These are phyloP conservation scores for Gouania willdenowi DNA, from an alignment of 2,797 vertebrate genomes.

Conservation along the genomic window DNA sequence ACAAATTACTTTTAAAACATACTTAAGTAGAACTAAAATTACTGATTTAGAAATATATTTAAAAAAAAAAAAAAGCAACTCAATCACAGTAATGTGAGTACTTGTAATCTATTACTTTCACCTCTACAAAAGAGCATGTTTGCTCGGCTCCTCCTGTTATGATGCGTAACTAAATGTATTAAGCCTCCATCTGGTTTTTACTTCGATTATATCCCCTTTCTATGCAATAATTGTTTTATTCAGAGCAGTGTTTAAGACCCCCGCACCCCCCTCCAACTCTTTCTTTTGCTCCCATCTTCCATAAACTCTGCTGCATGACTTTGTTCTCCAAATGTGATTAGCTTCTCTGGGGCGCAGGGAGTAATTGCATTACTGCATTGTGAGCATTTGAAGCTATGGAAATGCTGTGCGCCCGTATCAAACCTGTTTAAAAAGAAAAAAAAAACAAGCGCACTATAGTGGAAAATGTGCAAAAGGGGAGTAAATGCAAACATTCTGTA, in stretches of 20 bases:
- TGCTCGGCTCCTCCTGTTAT: constrained; percentile 56
- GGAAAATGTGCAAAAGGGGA: constrained; percentile 50
- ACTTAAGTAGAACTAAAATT: too few species aligned
- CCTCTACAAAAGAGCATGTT: constrained; percentile 74
- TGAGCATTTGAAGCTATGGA: constrained; percentile 65
- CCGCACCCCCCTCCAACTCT: constrained; percentile 27
- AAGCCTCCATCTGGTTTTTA: constrained; percentile 76
- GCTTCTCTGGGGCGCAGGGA: constrained; percentile 62
- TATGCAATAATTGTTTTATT: constrained; percentile 74
- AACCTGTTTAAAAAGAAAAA: constrained; percentile 81
- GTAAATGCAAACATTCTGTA: constrained; percentile 66
- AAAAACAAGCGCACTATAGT: constrained; percentile 37
- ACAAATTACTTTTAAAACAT: too few species aligned
- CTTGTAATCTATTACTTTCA: too few species aligned
- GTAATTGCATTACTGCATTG: constrained; percentile 81
- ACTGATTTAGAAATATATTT: too few species aligned
- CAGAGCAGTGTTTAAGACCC: constrained; percentile 62
- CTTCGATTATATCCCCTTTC: constrained; percentile 65
- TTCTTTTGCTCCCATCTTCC: constrained; percentile 61
- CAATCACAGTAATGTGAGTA: too few species aligned
- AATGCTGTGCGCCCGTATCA: constrained; percentile 67
- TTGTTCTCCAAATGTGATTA: constrained; percentile 84
- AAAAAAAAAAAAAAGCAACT: too few species aligned
- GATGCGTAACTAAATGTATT: constrained; percentile 76
- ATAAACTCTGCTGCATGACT: constrained; percentile 70